These are phyloP conservation scores for Zaprionus camerounensis DNA, from an alignment of 1,140 invertebrate species.

Conservation along the genomic window DNA sequence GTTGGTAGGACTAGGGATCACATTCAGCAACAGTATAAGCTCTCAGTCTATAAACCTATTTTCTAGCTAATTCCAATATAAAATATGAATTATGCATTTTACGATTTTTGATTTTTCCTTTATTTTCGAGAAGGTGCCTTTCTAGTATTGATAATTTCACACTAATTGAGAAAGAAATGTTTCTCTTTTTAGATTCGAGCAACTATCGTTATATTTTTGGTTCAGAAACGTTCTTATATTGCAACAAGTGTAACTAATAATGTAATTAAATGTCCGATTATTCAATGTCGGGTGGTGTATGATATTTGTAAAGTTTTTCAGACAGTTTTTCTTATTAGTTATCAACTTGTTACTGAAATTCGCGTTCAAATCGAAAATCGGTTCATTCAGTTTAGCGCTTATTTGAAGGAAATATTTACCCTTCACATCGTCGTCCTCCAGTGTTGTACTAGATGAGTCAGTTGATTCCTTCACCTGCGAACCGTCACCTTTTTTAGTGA, in stretches of 20 bases:
- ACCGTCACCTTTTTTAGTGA: conserved; percentile 96
- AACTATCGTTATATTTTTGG: neutral
- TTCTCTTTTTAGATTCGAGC: too few relatives aligned
- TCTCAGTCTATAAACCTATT: too few relatives aligned
- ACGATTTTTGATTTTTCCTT: too few relatives aligned
- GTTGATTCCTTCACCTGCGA: conserved; percentile 98
- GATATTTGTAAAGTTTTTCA: neutral
- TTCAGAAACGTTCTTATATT: neutral
- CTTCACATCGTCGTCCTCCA: conserved; percentile 95
- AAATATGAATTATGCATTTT: too few relatives aligned
- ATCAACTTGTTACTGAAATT: neutral
- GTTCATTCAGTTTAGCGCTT: neutral
- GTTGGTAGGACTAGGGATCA: too few relatives aligned
- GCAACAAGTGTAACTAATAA: neutral
- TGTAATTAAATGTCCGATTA: neutral
- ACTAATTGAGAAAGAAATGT: too few relatives aligned
- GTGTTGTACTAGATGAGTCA: conserved; percentile 95
- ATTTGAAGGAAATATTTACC: conserved; percentile 86
- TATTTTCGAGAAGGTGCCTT: too few relatives aligned
- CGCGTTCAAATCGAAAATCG: conserved; percentile 5
- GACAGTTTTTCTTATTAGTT: neutral
- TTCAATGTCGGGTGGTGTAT: neutral
- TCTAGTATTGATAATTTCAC: too few relatives aligned
- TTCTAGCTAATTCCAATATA: too few relatives aligned
- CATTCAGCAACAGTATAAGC: too few relatives aligned